Percentiles rank a stretch among this genome's conserved stretches.
Evolutionary conservation across 2,113 vertebrate genomes (phyloP).

Genomic region (Actenoides hombroni): DNA sequence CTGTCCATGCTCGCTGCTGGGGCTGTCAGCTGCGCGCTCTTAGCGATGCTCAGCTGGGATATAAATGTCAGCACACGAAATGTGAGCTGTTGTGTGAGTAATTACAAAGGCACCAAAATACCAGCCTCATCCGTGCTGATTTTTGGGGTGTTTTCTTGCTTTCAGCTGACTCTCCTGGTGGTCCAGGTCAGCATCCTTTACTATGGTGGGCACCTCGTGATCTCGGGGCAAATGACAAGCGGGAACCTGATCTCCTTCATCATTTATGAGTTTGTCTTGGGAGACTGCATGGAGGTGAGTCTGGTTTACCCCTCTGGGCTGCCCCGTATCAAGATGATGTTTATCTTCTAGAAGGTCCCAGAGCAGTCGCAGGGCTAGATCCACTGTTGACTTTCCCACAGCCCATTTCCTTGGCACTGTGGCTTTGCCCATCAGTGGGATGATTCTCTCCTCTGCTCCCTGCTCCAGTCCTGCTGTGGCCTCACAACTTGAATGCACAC

Average conservation of each 20-base stretch:
- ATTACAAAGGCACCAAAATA: not conserved
- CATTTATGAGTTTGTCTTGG: conserved; percentile 91
- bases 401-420: not conserved
- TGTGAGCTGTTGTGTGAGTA: not conserved
- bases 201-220: conserved; percentile 91
- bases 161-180: conserved; percentile 87
- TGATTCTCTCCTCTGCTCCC: not conserved
- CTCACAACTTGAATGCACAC: not conserved
- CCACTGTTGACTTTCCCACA: not conserved
- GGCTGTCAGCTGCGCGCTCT: not conserved
- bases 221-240: conserved; percentile 88
- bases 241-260: conserved; percentile 90
- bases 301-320: not conserved
- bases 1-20: not conserved
- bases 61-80: not conserved
- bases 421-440: not conserved
- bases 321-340: accelerated
- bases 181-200: conserved; percentile 91
- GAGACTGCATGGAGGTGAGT: conserved; percentile 91
- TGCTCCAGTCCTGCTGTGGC: not conserved
- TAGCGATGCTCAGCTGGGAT: not conserved
- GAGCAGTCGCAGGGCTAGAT: not conserved
- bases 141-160: not conserved
- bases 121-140: not conserved
- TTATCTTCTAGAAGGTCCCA: not conserved